These are phyloP conservation scores for Phylloscopus whistleri DNA, from an alignment of 2,113 vertebrate species.

Conservation along the genomic window DNA sequence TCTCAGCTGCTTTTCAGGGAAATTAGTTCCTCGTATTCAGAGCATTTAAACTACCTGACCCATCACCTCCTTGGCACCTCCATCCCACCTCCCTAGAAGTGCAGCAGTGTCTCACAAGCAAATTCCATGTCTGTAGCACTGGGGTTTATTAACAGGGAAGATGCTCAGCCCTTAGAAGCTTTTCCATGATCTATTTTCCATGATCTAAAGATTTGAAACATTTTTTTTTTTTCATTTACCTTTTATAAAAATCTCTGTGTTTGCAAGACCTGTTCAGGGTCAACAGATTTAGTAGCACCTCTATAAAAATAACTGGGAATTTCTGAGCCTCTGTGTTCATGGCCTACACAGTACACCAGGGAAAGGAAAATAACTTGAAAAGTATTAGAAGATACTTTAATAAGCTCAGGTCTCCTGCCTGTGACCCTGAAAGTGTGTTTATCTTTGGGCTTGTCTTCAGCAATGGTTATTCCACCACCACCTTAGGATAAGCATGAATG, in stretches of 20 bases:
- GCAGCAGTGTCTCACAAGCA: neutral
- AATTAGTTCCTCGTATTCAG: rapidly evolving
- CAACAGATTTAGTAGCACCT: neutral
- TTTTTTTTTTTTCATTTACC: neutral
- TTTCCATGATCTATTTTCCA: neutral
- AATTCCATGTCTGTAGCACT: neutral
- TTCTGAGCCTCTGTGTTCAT: neutral
- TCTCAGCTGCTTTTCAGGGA: neutral
- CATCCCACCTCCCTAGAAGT: rapidly evolving
- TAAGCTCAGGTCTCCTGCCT: constrained; percentile 7
- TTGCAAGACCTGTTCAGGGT: neutral
- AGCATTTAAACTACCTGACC: rapidly evolving
- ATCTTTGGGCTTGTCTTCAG: neutral
- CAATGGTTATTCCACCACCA: neutral
- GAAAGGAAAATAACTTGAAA: neutral
- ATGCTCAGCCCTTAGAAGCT: neutral
- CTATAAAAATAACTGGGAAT: neutral
- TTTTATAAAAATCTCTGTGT: neutral
- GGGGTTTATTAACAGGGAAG: neutral
- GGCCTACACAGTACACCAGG: neutral
- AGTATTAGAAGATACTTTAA: neutral
- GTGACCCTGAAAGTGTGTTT: constrained; percentile 23
- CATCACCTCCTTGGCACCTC: neutral
- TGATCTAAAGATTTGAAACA: neutral
- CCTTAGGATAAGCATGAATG: neutral